phyloP scores from a whole-genome alignment of 2,888 invertebrate genomes.

The Ceramica pisi region DNA sequence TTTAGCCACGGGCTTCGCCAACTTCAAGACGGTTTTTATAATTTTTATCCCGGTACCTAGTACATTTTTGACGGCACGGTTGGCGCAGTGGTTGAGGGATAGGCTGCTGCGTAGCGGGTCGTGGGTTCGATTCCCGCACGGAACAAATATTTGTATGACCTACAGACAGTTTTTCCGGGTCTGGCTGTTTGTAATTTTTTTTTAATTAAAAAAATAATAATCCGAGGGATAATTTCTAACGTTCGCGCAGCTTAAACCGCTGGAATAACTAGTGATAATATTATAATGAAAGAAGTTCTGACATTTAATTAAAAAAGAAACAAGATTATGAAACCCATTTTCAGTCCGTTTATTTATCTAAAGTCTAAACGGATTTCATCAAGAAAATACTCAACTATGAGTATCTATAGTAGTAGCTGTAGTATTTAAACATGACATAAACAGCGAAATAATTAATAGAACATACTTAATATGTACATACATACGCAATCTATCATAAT shows the following conservation, averaged over 20 bases:
- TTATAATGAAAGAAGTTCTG: no score
- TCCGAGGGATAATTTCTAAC: not conserved
- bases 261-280: not conserved
- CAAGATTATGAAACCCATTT: not conserved
- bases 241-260: not conserved
- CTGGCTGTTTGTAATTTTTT: no score
- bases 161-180: no score
- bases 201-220: no score
- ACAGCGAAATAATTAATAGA: not conserved
- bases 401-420: not conserved
- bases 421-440: not conserved
- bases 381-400: not conserved
- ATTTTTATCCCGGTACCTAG: no score
- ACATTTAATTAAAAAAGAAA: not conserved
- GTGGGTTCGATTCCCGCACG: no score
- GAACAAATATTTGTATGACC: no score
- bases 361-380: not conserved
- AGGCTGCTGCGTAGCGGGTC: no score
- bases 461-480: not conserved
- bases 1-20: no score
- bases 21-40: no score
- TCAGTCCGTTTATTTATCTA: not conserved
- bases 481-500: slow-evolving; percentile 5
- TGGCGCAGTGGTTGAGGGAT: no score
- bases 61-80: no score